Base-by-base conservation (phyloP, 2,888 invertebrate species). In the Perizoma flavofasciatum region DNA sequence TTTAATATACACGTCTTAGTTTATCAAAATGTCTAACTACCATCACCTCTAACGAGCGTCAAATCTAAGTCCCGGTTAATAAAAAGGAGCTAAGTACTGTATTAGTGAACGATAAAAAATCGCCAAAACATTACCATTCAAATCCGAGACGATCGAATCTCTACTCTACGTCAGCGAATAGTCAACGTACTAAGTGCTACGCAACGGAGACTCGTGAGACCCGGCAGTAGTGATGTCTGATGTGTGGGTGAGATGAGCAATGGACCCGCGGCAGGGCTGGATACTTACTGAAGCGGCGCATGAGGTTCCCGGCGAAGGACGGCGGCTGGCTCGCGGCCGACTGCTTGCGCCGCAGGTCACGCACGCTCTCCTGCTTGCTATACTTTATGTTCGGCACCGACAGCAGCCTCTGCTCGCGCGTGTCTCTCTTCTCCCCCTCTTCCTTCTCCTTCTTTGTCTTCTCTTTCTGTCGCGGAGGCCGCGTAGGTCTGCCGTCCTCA, bases 261-360 rank as follows among this genome's bases (percentile, higher is more conserved):
- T 52, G 58, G 61, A 32, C 61, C 69, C 67, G 69, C 73, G 67
- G 51, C 61, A 66, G 67, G 78, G 68, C 74, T 66, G 68, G 78
- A 68, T 94, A 97, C 97, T 97, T 96, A 97, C 97, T 96, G 95
- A 96, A 96, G 93, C 96, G 95, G 86, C 96, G 94, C 93, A 96
- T 95, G 75, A 96, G 92, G 93, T 93, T 95, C 82, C 95, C 95
- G 74, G 95, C 94, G 92, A 96, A 95, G 66, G 95, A 82, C 92
- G 75, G 83, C 79, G 85, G 82, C 82, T 41, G 35, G 52, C 22
- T 34, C 40, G 89, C 73, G 69, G 80, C 72, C 71, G 88, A 87
- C 69, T 89, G 93, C 78, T 88, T 89, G 75, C 92, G 91, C 82
- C 95, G 90, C 73, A 93, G 86, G 79, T 93, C 94, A 77, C 88